Evolutionary conservation across 2,888 invertebrate genomes (phyloP).

Genomic region (Pheosia gnoma): DNA sequence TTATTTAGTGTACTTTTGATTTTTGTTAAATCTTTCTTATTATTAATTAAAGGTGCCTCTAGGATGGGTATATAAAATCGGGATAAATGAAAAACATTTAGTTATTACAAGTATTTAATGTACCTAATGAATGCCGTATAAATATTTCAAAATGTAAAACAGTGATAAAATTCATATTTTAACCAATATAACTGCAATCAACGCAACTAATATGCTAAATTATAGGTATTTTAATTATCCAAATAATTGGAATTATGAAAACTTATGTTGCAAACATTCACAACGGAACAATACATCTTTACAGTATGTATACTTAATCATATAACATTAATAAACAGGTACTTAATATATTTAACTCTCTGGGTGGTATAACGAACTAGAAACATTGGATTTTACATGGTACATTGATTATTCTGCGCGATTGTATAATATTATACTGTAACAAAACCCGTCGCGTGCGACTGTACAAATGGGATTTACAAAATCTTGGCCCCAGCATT

Average conservation of each 20-base stretch:
- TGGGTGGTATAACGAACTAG: constrained; percentile 49
- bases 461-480: constrained; percentile 43
- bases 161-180: constrained; percentile 83
- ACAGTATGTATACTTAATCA: constrained; percentile 47
- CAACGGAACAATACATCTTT: constrained; percentile 53
- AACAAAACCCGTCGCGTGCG: constrained; percentile 38
- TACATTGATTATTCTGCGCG: constrained; percentile 9
- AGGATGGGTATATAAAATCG: too few relatives aligned
- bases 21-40: background rate
- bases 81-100: constrained; percentile 64
- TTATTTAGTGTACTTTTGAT: constrained; percentile 4
- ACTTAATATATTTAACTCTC: constrained; percentile 61
- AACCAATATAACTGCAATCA: constrained; percentile 79
- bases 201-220: constrained; percentile 73
- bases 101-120: constrained; percentile 83
- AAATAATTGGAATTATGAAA: constrained; percentile 34
- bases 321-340: constrained; percentile 71
- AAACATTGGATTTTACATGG: constrained; percentile 19
- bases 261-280: constrained; percentile 35
- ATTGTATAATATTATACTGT: constrained; percentile 10
- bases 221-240: constrained; percentile 63
- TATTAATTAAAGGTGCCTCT: too few relatives aligned
- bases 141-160: constrained; percentile 85
- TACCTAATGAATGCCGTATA: constrained; percentile 83
- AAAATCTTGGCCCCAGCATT: constrained; percentile 43